Percentiles rank a stretch among this genome's conserved stretches.
Conservation (phyloP, 2,888 invertebrate species). For the Homarus gammarus region DNA sequence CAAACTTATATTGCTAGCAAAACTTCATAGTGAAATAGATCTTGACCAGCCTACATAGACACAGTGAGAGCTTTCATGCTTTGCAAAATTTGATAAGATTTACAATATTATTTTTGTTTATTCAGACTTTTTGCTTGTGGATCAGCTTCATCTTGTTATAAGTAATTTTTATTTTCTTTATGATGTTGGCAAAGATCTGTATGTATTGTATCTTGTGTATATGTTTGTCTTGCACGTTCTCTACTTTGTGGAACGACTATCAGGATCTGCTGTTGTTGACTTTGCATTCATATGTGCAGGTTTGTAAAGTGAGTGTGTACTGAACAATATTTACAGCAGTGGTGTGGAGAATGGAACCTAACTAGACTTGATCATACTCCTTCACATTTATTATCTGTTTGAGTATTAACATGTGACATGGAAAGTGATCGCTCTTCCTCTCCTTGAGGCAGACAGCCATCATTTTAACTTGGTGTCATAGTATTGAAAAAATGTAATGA, state of each 20-base stretch:
- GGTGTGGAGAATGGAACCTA: too few relatives aligned
- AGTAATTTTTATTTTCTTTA: not conserved
- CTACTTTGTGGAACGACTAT: not conserved
- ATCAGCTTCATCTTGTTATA: not conserved
- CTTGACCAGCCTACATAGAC: not conserved
- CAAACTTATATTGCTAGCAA: not conserved
- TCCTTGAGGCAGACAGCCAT: too few relatives aligned
- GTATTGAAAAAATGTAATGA: too few relatives aligned
- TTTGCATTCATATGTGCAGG: not conserved
- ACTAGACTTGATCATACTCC: too few relatives aligned
- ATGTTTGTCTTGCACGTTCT: slow-evolving; percentile 19
- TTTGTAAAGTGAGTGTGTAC: not conserved
- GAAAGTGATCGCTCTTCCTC: too few relatives aligned
- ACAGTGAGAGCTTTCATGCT: not conserved
- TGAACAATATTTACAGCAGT: too few relatives aligned
- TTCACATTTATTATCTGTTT: too few relatives aligned
- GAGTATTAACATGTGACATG: too few relatives aligned
- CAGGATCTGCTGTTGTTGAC: not conserved
- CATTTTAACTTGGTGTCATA: too few relatives aligned
- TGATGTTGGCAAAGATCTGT: not conserved
- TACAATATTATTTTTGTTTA: not conserved
- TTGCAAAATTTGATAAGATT: too few relatives aligned
- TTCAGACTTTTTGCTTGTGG: not conserved
- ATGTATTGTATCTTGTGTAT: slow-evolving; percentile 42
- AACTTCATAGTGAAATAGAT: not conserved